Percentiles rank a stretch among this genome's conserved stretches.
phyloP scores from a whole-genome alignment of 2,113 vertebrate species.

The Calonectris borealis region DNA sequence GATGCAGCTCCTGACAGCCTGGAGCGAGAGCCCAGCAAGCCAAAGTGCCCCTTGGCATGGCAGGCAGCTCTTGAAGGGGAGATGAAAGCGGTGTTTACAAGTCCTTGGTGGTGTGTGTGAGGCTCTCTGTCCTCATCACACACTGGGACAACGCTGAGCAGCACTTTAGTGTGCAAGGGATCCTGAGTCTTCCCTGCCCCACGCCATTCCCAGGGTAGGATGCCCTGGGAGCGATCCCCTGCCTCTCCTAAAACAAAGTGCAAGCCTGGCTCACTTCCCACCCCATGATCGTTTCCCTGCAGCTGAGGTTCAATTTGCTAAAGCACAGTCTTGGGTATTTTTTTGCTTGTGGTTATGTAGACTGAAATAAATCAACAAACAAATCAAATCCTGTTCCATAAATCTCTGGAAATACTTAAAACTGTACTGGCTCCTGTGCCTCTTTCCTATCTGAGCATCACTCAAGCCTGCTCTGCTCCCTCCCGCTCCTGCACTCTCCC shows the following conservation, averaged over 20 bases:
- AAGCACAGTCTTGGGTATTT: neutral
- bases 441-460: neutral
- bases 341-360: neutral
- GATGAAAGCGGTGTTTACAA: neutral
- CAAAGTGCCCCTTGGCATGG: neutral
- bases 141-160: fast-evolving
- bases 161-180: too few relatives aligned
- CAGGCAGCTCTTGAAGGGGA: neutral
- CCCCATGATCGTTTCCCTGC: neutral
- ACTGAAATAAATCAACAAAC: neutral
- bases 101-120: fast-evolving
- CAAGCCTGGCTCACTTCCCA: neutral
- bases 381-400: neutral
- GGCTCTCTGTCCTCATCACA: neutral
- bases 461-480: neutral
- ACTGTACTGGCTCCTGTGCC: neutral
- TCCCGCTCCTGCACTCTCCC: neutral
- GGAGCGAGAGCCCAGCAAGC: neutral
- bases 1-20: neutral
- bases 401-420: neutral
- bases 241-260: neutral
- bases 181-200: neutral
- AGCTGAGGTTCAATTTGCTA: neutral
- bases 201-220: neutral
- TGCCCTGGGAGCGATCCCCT: fast-evolving